A percentile compares a stretch with the other conserved stretches of the same genome.
Evolutionary conservation across 2,113 vertebrate genomes (phyloP).

Genomic region (Ranitomeya imitator): DNA sequence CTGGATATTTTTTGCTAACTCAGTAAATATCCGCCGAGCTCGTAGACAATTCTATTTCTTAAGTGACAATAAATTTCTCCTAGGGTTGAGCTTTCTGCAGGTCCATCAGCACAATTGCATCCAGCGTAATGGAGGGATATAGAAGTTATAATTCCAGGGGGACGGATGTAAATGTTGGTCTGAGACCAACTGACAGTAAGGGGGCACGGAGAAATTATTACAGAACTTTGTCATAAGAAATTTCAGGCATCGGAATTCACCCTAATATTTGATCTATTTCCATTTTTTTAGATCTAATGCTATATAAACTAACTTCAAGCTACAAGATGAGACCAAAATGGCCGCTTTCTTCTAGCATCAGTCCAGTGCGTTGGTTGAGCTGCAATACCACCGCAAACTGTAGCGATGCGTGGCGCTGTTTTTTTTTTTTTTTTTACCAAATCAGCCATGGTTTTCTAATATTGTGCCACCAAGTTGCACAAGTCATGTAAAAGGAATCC

Average conservation of each 20-base stretch:
- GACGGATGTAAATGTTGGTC: not conserved
- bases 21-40: conserved; percentile 11
- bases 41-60: conserved; percentile 31
- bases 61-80: conserved; percentile 17
- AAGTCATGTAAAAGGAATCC: too few relatives aligned
- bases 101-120: conserved; percentile 23
- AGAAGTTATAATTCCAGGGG: not conserved
- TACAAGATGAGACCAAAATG: too few relatives aligned
- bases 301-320: too few relatives aligned
- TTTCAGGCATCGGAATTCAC: not conserved
- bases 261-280: too few relatives aligned
- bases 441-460: too few relatives aligned
- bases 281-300: too few relatives aligned
- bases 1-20: conserved; percentile 11
- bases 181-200: not conserved
- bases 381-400: too few relatives aligned
- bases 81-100: not conserved
- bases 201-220: not conserved
- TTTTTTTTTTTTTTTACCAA: too few relatives aligned
- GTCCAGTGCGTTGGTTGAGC: too few relatives aligned
- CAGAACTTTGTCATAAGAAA: not conserved
- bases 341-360: too few relatives aligned
- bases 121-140: not conserved
- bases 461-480: too few relatives aligned
- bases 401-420: too few relatives aligned